phyloP scores from a whole-genome alignment of 1,140 invertebrate species.

The Sarcophaga bullata region DNA sequence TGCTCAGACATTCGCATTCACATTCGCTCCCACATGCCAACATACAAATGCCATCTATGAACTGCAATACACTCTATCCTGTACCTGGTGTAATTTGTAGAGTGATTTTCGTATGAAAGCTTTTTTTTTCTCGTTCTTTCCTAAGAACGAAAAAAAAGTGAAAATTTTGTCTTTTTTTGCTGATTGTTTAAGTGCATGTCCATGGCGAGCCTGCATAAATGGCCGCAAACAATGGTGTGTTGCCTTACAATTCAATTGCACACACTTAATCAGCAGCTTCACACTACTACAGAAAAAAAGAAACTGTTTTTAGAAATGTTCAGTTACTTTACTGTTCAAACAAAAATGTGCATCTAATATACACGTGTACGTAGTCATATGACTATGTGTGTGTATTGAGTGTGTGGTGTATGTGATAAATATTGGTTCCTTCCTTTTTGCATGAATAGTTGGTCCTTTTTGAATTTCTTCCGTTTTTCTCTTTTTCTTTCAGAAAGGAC shows the following conservation, averaged over 20 bases:
- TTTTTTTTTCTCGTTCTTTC: not conserved
- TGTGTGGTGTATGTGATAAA: conserved; percentile 32
- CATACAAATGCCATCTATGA: conserved; percentile 25
- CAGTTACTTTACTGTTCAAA: not conserved
- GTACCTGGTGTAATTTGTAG: not conserved
- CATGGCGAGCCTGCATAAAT: conserved; percentile 37
- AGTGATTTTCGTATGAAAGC: not conserved
- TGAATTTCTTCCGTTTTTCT: not conserved
- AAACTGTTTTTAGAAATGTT: not conserved
- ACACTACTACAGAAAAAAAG: conserved; percentile 19
- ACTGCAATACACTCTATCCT: too few species aligned
- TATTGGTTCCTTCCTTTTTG: not conserved
- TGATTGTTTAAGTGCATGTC: conserved; percentile 29
- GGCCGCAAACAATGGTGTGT: conserved; percentile 35
- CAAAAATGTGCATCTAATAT: conserved; percentile 32
- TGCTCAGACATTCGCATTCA: conserved; percentile 29
- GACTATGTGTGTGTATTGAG: too few species aligned
- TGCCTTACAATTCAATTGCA: too few species aligned
- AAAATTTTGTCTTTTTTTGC: not conserved
- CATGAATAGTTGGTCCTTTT: not conserved
- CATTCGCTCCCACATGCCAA: too few species aligned
- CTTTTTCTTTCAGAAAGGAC: not conserved
- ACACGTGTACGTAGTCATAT: too few species aligned
- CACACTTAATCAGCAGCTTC: too few species aligned
- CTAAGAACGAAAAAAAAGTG: too few species aligned